These are phyloP conservation scores for Elanoides forficatus DNA, from an alignment of 2,113 vertebrate species.

Conservation along the genomic window DNA sequence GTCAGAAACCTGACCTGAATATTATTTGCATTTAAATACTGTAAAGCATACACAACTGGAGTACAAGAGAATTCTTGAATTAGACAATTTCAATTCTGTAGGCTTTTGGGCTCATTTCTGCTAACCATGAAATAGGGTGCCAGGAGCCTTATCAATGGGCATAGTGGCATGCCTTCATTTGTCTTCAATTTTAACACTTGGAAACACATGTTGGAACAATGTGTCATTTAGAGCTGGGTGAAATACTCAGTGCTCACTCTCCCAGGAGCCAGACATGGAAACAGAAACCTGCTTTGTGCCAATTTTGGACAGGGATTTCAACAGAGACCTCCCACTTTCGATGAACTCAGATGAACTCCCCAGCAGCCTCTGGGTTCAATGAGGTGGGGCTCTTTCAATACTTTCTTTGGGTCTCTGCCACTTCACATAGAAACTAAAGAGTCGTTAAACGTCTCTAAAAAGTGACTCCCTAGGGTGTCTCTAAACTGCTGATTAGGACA, in stretches of 20 bases:
- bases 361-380: accelerated
- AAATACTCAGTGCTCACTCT: neutral
- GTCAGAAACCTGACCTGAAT: neutral
- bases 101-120: neutral
- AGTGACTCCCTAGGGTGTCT: neutral
- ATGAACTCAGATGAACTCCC: neutral
- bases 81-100: neutral
- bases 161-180: neutral
- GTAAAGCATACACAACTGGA: neutral
- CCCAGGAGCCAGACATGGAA: neutral
- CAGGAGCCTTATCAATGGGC: neutral
- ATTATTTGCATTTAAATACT: slow-evolving; percentile 17
- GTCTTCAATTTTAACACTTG: neutral
- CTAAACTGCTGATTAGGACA: neutral
- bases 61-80: neutral
- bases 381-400: neutral
- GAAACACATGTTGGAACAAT: slow-evolving; percentile 2
- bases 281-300: slow-evolving; percentile 1
- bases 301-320: neutral
- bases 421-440: neutral
- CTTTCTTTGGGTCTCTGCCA: neutral
- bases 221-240: neutral
- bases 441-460: neutral
- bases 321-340: neutral
- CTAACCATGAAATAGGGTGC: neutral